Evolutionary conservation across 2,888 invertebrate species (phyloP), one percentile per base, ranked within the genome.

Genomic region (Habroteleia sp.): DNA sequence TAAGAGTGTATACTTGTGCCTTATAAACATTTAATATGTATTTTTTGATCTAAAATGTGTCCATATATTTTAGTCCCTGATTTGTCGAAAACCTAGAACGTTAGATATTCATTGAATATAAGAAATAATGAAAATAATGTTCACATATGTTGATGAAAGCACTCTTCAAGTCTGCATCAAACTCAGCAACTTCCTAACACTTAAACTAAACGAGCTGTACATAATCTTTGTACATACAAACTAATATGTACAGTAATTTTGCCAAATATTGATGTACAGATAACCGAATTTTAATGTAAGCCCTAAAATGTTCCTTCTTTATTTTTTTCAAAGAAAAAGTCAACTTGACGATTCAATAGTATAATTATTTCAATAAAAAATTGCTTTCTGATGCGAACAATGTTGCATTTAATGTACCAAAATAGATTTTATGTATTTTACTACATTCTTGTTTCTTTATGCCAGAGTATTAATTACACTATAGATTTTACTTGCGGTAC

Each of bases 221-320:
- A 48, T 31, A 33, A 37, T 7, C n/a, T 1, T 72, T 56, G 46
- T 56, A 48, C 46, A 56, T 46, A 58, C 1, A 33, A 11, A 50
- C 7, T n/a, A n/a, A 50, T 16, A 50, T 72, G 56, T 63, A 63
- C 50, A 73, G 73, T 66, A 73, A 58, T 65, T 73, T 65, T 66
- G 60, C 66, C 73, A 73, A 73, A 66, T 58, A 41, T 50, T 52
- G 56, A 35, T 73, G 66, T 65, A 65, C 37, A 71, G 54, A 54
- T 54, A 54, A 44, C 13, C 25, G 39, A 48, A 39, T 39, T 50
- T 17, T 31, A 63, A 20, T 31, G 1, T 50, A 50, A 41, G 31
- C 4, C 20, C 8, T 16, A 5, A 20, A 20, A 16, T n/a, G n/a
- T 23, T 39, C 41, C 41, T 50, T 41, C 50, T 41, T 46, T 48